Percentiles rank a stretch among this genome's conserved stretches.
phyloP scores from a whole-genome alignment of 2,797 vertebrate species.

The Paramormyrops hopkinsi region DNA sequence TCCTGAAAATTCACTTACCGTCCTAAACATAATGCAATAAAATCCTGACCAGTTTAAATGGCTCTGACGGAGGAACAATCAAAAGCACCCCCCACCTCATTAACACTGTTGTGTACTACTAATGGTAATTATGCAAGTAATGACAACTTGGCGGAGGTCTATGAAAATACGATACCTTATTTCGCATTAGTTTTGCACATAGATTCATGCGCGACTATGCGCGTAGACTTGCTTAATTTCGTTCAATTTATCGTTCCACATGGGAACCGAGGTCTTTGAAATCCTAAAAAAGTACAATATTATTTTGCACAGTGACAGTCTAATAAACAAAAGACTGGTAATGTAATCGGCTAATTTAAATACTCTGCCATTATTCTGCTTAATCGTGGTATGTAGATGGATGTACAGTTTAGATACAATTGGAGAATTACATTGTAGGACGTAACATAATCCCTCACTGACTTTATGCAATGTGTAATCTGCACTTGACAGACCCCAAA shows the following conservation, averaged over 20 bases:
- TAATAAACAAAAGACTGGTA: neutral
- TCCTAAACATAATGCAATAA: neutral
- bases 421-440: neutral
- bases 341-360: neutral
- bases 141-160: neutral
- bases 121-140: neutral
- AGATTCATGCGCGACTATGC: neutral
- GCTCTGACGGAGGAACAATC: neutral
- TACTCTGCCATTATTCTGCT: neutral
- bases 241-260: neutral
- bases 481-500: neutral
- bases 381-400: neutral
- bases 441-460: neutral
- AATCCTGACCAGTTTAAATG: neutral
- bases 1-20: neutral
- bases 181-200: neutral
- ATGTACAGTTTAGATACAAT: neutral
- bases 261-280: neutral
- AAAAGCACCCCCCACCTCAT: neutral
- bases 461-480: neutral
- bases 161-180: neutral
- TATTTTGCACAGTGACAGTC: neutral
- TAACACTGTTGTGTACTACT: neutral
- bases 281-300: neutral
- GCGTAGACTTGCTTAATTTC: neutral